phyloP scores from a whole-genome alignment of 2,113 vertebrate genomes.

The Amia ocellicauda region DNA sequence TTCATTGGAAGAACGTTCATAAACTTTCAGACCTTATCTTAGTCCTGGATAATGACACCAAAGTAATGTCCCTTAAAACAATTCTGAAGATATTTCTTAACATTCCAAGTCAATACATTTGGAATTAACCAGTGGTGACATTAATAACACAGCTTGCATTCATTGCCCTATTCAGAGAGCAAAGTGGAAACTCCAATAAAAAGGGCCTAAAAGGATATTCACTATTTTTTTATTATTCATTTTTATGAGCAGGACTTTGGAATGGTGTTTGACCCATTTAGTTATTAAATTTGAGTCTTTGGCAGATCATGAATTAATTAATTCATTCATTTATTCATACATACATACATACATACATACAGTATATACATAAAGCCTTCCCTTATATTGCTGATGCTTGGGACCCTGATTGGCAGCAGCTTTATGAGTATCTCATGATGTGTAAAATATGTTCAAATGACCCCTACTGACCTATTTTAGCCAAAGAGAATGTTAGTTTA shows the following conservation, averaged over 20 bases:
- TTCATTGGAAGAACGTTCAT: slow-evolving; percentile 8
- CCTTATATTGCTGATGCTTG: slow-evolving; percentile 21
- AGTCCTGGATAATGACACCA: neutral
- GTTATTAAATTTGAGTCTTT: slow-evolving; percentile 34
- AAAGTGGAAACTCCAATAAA: slow-evolving; percentile 46
- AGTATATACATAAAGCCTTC: slow-evolving; percentile 12
- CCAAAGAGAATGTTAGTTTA: too few relatives aligned
- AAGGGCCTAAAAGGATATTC: slow-evolving; percentile 49
- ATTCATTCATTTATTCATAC: too few relatives aligned
- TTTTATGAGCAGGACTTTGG: slow-evolving; percentile 50
- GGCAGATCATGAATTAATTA: slow-evolving; percentile 26
- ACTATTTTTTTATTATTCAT: slow-evolving; percentile 40
- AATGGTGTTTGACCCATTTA: slow-evolving; percentile 38
- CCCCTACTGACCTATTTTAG: too few relatives aligned
- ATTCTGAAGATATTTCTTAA: neutral
- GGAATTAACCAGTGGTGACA: slow-evolving; percentile 34
- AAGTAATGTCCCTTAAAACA: slow-evolving; percentile 4
- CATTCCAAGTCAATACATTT: slow-evolving; percentile 37
- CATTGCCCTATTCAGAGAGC: slow-evolving; percentile 36
- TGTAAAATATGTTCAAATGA: too few relatives aligned
- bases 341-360: too few relatives aligned
- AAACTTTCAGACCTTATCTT: slow-evolving; percentile 10
- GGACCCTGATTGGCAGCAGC: neutral
- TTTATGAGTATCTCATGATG: too few relatives aligned
- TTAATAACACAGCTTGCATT: slow-evolving; percentile 45